phyloP scores from a whole-genome alignment of 2,888 invertebrate genomes.

The Polydrusus cervinus region DNA sequence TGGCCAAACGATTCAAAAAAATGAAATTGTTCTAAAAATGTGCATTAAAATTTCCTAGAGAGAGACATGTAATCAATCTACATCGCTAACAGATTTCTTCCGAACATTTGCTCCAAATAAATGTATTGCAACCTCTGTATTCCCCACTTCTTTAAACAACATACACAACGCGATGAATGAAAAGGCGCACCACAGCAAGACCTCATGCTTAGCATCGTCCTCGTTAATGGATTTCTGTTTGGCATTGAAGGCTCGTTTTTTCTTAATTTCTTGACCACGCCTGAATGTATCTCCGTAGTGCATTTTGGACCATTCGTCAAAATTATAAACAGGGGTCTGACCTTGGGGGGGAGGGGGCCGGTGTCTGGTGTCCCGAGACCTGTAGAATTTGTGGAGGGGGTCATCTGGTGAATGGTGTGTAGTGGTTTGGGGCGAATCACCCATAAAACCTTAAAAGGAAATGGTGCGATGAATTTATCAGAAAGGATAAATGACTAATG shows the following conservation, averaged over 20 bases:
- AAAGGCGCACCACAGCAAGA: neutral
- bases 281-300: constrained; percentile 73
- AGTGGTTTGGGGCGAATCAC: neutral
- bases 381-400: constrained; percentile 75
- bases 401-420: constrained; percentile 38
- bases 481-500: too few relatives aligned
- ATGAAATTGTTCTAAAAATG: constrained; percentile 1
- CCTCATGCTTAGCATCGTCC: constrained; percentile 46
- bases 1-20: neutral
- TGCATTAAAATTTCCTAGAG: constrained; percentile 4
- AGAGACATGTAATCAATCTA: neutral
- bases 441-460: constrained; percentile 31
- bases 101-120: constrained; percentile 4
- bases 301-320: constrained; percentile 82
- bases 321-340: constrained; percentile 82
- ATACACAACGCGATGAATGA: neutral
- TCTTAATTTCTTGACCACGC: constrained; percentile 36
- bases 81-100: neutral
- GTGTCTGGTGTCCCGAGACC: constrained; percentile 74
- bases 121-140: neutral
- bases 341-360: constrained; percentile 76
- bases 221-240: constrained; percentile 29
- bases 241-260: constrained; percentile 13
- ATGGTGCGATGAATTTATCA: constrained; percentile 9
- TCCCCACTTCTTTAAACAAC: neutral